Percentiles rank a stretch among this genome's conserved stretches.
Evolutionary conservation across 2,113 vertebrate genomes (phyloP).

Genomic region (Callipepla squamata): DNA sequence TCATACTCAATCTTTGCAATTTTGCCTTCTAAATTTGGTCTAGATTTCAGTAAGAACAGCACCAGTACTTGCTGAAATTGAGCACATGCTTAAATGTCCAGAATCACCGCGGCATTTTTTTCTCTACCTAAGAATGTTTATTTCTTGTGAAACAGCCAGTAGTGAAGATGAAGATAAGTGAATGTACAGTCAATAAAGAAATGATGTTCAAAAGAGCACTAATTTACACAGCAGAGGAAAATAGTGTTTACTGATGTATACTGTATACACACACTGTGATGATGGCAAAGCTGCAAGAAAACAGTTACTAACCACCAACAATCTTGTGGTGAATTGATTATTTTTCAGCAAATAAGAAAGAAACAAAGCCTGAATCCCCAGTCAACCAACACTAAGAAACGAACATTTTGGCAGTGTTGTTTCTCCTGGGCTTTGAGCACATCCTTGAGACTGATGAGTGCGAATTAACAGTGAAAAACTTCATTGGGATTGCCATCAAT

Average conservation of each 20-base stretch:
- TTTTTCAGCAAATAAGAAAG: neutral
- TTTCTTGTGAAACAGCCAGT: neutral
- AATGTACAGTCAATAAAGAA: neutral
- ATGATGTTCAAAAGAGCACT: neutral
- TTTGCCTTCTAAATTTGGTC: neutral
- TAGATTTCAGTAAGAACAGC: neutral
- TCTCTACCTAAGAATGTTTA: neutral
- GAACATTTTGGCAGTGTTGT: neutral
- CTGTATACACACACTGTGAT: neutral
- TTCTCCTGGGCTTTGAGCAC: neutral
- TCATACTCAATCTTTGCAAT: rapidly evolving
- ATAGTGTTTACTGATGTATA: neutral
- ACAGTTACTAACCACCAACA: neutral
- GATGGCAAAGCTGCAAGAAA: neutral
- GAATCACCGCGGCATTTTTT: rapidly evolving
- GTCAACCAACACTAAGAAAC: neutral
- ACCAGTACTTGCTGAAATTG: neutral
- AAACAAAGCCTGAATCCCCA: neutral
- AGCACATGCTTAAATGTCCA: neutral
- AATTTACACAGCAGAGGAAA: neutral
- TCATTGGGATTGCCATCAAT: neutral
- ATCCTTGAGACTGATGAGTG: neutral
- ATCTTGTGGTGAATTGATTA: neutral
- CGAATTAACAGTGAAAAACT: neutral
- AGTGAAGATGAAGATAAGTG: rapidly evolving